Conservation (phyloP, 2,888 invertebrate genomes). For the Ecliptopera silaceata region DNA sequence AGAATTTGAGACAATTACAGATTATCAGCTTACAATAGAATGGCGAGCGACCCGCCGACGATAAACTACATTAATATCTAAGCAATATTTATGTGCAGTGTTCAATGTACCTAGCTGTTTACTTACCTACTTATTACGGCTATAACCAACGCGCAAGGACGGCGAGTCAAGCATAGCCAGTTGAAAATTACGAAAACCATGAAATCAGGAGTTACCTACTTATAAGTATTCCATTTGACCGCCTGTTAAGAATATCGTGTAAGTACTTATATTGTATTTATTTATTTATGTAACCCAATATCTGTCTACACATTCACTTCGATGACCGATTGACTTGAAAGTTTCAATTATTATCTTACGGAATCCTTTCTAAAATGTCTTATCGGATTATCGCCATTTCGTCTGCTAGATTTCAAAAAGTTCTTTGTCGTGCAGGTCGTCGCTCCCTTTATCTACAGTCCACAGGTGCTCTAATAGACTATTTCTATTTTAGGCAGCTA, state of each 20-base stretch:
- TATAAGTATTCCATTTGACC: no score
- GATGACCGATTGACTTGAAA: constrained; percentile 20
- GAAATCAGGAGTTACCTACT: no score
- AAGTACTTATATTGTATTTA: no score
- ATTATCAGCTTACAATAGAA: constrained; percentile 39
- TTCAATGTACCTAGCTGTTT: background rate
- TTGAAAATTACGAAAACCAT: no score
- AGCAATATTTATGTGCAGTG: constrained; percentile 1
- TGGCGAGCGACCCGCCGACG: constrained; percentile 25
- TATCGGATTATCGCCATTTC: constrained; percentile 39
- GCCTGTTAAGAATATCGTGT: no score
- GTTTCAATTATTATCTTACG: constrained; percentile 13
- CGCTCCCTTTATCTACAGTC: constrained; percentile 68
- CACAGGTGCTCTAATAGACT: constrained; percentile 57
- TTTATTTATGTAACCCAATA: no score
- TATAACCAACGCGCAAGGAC: no score
- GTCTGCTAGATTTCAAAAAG: constrained; percentile 55
- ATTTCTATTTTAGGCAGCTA: constrained; percentile 44
- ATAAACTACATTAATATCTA: constrained; percentile 21
- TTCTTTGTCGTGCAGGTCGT: constrained; percentile 61
- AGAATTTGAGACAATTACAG: constrained; percentile 51
- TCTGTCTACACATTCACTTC: constrained; percentile 19
- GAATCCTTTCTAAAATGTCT: constrained; percentile 38
- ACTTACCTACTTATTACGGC: no score
- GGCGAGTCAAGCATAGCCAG: no score